phyloP scores from a whole-genome alignment of 1,140 invertebrate genomes.

The Drosophila willistoni region DNA sequence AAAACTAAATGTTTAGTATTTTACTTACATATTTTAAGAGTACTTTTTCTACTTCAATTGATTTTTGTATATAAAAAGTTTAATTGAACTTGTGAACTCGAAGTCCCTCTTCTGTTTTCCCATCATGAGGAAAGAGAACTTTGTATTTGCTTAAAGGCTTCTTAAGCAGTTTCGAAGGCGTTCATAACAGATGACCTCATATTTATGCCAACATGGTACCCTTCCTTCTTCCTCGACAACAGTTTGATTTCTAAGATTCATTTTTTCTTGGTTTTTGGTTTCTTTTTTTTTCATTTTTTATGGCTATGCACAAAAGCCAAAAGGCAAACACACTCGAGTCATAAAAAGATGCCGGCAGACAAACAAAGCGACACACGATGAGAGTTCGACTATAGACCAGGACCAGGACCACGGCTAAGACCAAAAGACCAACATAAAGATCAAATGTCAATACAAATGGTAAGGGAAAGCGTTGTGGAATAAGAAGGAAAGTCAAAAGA shows the following conservation, averaged over 20 bases:
- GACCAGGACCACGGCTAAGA: constrained; percentile 22
- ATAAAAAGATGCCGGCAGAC: constrained; percentile 81
- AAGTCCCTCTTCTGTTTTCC: constrained; percentile 14
- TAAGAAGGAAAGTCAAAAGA: not conserved
- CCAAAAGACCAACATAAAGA: constrained; percentile 69
- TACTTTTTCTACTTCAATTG: not conserved
- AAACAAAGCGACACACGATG: constrained; percentile 73
- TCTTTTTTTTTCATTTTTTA: constrained; percentile 55
- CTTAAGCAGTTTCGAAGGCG: constrained; percentile 50
- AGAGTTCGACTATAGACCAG: constrained; percentile 1
- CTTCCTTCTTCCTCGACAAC: constrained; percentile 14
- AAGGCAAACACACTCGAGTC: constrained; percentile 80
- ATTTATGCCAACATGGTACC: constrained; percentile 44
- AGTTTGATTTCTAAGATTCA: constrained; percentile 68
- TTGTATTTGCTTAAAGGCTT: constrained; percentile 70
- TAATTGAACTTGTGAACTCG: constrained; percentile 30
- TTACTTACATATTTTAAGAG: too few species aligned
- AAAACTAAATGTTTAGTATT: too few species aligned
- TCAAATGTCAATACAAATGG: constrained; percentile 73
- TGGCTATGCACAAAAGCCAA: constrained; percentile 70
- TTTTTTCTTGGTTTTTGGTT: constrained; percentile 40
- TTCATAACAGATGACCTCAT: constrained; percentile 80
- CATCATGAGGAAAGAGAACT: not conserved
- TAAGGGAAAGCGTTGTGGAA: constrained; percentile 1
- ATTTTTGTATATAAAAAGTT: constrained; percentile 32